Conservation (phyloP, 2,113 vertebrate species). For the Regulus satrapa region DNA sequence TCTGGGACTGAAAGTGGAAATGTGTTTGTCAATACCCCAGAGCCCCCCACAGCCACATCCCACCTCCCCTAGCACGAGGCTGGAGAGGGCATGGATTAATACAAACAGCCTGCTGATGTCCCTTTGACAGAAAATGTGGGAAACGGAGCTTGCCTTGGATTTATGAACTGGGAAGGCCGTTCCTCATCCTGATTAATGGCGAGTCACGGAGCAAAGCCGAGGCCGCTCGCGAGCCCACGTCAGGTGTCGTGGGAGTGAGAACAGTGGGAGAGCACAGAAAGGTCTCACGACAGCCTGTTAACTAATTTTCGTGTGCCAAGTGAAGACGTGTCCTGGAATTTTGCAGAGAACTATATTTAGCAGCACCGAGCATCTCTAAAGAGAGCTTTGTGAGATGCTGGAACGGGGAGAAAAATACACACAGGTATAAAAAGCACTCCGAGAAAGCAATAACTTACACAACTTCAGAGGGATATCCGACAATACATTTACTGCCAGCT, state of each 20-base stretch:
- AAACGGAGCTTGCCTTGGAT: slow-evolving; percentile 67
- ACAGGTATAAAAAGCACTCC: slow-evolving; percentile 55
- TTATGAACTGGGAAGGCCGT: slow-evolving; percentile 75
- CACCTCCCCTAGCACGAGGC: not conserved
- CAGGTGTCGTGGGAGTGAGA: slow-evolving; percentile 77
- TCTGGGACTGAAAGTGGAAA: slow-evolving; percentile 28
- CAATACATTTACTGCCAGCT: slow-evolving; percentile 66
- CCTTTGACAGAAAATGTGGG: slow-evolving; percentile 66
- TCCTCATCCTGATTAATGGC: slow-evolving; percentile 72
- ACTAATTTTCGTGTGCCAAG: slow-evolving; percentile 70
- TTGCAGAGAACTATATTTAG: slow-evolving; percentile 41
- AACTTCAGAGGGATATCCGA: slow-evolving; percentile 53
- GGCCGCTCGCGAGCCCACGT: slow-evolving; percentile 49
- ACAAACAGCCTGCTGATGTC: slow-evolving; percentile 65
- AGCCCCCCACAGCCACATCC: not conserved
- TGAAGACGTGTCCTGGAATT: slow-evolving; percentile 70
- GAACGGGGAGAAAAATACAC: not conserved
- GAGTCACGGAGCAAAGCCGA: slow-evolving; percentile 64
- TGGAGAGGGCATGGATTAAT: slow-evolving; percentile 62
- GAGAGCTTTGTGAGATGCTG: slow-evolving; percentile 64
- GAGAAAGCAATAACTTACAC: slow-evolving; percentile 66
- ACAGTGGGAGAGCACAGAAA: slow-evolving; percentile 70
- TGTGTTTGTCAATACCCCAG: slow-evolving; percentile 47
- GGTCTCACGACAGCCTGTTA: slow-evolving; percentile 63
- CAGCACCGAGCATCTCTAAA: slow-evolving; percentile 23